Percentiles rank a stretch among this genome's conserved stretches.
phyloP scores from a whole-genome alignment of 2,888 invertebrate species.

The Drosophila diplacantha region DNA sequence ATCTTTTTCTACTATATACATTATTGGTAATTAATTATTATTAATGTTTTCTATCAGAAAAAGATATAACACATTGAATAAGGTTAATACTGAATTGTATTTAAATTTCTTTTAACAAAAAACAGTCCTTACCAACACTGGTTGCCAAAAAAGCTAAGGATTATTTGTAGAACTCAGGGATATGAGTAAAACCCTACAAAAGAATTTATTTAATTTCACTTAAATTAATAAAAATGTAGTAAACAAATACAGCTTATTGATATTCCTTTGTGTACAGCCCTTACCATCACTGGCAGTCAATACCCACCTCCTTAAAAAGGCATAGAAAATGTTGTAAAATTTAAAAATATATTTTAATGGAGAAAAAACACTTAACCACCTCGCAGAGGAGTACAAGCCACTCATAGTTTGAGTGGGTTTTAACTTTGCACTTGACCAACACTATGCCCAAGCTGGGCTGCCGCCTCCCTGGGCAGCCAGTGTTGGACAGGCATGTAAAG shows the following conservation, averaged over 20 bases:
- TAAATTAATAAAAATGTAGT: neutral
- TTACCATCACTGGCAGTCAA: too few species aligned
- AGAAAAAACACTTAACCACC: neutral
- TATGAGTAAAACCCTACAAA: neutral
- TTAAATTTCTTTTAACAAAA: too few species aligned
- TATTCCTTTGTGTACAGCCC: neutral
- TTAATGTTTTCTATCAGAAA: too few species aligned
- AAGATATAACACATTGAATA: too few species aligned
- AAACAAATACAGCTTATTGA: neutral
- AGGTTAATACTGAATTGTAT: too few species aligned
- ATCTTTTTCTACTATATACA: too few species aligned
- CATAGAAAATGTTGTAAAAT: accelerated
- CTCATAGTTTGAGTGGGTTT: neutral
- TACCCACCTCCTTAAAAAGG: neutral
- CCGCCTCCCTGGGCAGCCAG: neutral
- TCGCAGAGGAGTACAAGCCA: neutral
- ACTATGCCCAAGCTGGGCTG: neutral
- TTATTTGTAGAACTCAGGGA: too few species aligned
- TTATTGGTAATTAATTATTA: too few species aligned
- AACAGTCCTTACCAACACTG: neutral
- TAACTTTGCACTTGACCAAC: conserved; percentile 10
- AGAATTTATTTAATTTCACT: neutral
- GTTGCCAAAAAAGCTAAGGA: neutral
- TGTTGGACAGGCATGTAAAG: conserved; percentile 11
- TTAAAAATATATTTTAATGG: neutral